These are phyloP conservation scores for Grantiella picta DNA, from an alignment of 2,113 vertebrate genomes.

Conservation along the genomic window DNA sequence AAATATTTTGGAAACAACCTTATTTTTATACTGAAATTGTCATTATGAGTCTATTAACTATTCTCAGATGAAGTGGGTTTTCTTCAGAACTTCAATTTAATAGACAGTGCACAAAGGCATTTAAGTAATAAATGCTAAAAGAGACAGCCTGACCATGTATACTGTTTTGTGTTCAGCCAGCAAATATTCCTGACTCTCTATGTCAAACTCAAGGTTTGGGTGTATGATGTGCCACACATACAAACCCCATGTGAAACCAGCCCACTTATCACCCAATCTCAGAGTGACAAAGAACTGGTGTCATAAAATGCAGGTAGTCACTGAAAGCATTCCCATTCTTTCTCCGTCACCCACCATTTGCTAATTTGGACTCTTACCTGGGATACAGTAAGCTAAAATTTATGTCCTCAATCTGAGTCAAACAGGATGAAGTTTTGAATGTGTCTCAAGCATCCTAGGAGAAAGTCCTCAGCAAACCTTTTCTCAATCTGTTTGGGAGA, in stretches of 20 bases:
- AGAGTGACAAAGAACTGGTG: neutral
- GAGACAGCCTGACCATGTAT: neutral
- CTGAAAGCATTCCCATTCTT: neutral
- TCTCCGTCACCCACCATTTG: neutral
- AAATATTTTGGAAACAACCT: neutral
- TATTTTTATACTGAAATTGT: neutral
- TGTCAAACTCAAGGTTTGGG: neutral
- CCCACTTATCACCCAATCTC: neutral
- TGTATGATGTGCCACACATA: neutral
- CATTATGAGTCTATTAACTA: neutral
- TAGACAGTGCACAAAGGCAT: neutral
- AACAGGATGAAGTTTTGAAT: neutral
- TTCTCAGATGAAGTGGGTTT: neutral
- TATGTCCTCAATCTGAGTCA: neutral
- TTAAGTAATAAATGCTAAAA: neutral
- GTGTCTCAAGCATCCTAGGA: neutral
- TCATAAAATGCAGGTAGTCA: neutral
- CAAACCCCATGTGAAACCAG: neutral
- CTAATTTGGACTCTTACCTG: neutral
- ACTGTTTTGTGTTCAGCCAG: neutral
- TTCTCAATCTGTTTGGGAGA: neutral
- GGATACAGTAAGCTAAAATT: neutral
- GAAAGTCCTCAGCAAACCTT: neutral
- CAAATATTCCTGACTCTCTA: neutral
- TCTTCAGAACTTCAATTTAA: neutral